Percentiles rank a stretch among this genome's conserved stretches.
Conservation (phyloP, 2,888 invertebrate genomes). For the Crematogaster levior region DNA sequence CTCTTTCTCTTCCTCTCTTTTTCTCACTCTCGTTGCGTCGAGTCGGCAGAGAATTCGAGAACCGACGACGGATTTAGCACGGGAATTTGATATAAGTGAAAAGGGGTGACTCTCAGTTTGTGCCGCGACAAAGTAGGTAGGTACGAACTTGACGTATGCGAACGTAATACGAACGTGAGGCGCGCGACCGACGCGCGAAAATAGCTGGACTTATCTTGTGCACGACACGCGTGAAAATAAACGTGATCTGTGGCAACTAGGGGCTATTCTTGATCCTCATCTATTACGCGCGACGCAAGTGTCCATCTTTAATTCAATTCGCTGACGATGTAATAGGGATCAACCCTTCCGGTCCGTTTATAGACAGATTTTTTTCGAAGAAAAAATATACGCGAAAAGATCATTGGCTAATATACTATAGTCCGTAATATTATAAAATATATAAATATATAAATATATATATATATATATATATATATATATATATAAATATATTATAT, state of each 20-base stretch:
- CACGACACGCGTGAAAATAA: constrained; percentile 77
- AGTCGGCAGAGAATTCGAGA: constrained; percentile 6
- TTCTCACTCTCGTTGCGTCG: background rate
- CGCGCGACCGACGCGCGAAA: constrained; percentile 73
- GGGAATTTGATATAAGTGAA: constrained; percentile 36
- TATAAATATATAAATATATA: too few species aligned
- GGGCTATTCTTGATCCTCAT: constrained; percentile 73
- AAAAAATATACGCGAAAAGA: background rate
- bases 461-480: too few species aligned
- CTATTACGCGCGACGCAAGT: constrained; percentile 55
- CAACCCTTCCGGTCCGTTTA: background rate
- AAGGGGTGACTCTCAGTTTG: background rate
- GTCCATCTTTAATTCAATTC: constrained; percentile 16
- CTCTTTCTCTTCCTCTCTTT: background rate
- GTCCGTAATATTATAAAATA: too few species aligned
- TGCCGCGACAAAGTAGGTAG: constrained; percentile 35
- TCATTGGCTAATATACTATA: too few species aligned
- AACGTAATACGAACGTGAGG: constrained; percentile 29
- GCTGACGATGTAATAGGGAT: constrained; percentile 19
- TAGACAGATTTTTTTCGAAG: background rate
- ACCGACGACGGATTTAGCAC: constrained; percentile 20
- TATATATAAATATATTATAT: too few species aligned
- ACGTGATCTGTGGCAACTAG: constrained; percentile 73
- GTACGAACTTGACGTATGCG: constrained; percentile 69
- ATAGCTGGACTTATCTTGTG: constrained; percentile 78